A percentile compares a stretch with the other conserved stretches of the same genome.
These are phyloP conservation scores for Lagodon rhomboides DNA, from an alignment of 2,797 vertebrate species.

Conservation along the genomic window DNA sequence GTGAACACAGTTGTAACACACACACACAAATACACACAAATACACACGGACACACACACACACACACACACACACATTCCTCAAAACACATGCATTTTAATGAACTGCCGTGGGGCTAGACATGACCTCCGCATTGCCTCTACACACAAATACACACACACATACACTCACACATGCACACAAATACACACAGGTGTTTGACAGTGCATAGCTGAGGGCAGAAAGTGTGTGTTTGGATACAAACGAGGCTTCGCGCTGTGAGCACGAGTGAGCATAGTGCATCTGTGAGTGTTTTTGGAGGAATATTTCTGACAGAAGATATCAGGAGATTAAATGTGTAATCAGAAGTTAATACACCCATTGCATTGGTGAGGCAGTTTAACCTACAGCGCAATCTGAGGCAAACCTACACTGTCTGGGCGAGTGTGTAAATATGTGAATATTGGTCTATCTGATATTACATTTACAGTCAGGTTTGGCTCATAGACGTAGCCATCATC, in stretches of 20 bases:
- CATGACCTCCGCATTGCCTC: conserved; percentile 81
- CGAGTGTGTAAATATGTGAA: neutral
- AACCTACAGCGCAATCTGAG: neutral
- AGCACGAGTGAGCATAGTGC: neutral
- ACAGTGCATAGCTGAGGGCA: conserved; percentile 62
- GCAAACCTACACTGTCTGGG: neutral
- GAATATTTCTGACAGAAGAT: conserved; percentile 10
- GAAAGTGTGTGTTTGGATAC: conserved; percentile 43
- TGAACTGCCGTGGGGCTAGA: conserved; percentile 81
- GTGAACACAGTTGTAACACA: conserved; percentile 75
- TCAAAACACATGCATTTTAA: conserved; percentile 85
- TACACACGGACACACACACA: conserved; percentile 42
- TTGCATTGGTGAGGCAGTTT: neutral
- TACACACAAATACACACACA: conserved; percentile 15
- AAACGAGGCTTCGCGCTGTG: conserved; percentile 9
- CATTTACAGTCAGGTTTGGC: too few species aligned
- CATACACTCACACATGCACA: conserved; percentile 11
- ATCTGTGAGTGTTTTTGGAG: conserved; percentile 21
- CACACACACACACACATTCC: conserved; percentile 62
- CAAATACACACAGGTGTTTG: conserved; percentile 65
- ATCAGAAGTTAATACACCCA: neutral
- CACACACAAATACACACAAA: conserved; percentile 28
- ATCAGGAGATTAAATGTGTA: conserved; percentile 4
- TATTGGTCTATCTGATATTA: neutral
- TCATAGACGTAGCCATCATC: too few species aligned